Evolutionary conservation across 92 coral and sea anemone species (phyloP).

Genomic region (Zoanthus sansibaricus): DNA sequence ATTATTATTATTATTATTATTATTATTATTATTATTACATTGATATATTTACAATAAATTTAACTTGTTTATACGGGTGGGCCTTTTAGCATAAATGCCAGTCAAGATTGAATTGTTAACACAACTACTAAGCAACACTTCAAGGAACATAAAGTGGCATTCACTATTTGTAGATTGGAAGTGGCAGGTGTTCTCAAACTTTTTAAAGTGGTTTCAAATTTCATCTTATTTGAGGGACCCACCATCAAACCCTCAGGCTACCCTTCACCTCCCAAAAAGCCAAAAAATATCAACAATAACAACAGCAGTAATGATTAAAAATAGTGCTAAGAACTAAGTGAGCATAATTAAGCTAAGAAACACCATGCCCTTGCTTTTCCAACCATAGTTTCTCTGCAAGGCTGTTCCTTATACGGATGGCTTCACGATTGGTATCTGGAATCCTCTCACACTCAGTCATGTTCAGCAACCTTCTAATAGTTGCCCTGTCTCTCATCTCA

Average conservation of each 20-base stretch:
- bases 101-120: conserved; percentile 38
- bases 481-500: conserved; percentile 64
- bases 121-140: conserved; percentile 48
- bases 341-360: conserved; percentile 31
- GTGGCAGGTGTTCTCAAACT: conserved; percentile 16
- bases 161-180: conserved; percentile 13
- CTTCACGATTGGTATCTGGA: conserved; percentile 55
- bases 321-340: conserved; percentile 14
- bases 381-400: conserved; percentile 70
- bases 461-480: conserved; percentile 57
- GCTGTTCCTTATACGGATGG: conserved; percentile 49
- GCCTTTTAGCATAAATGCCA: conserved; percentile 45
- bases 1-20: no score
- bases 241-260: conserved; percentile 45
- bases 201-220: conserved; percentile 31
- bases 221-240: conserved; percentile 46
- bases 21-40: no score
- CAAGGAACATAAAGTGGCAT: conserved; percentile 24
- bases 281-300: conserved; percentile 11
- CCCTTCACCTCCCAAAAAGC: conserved; percentile 17
- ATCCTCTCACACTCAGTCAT: conserved; percentile 63
- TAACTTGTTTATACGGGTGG: conserved; percentile 7
- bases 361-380: conserved; percentile 67
- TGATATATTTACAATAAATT: conserved; percentile 7
- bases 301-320: conserved; percentile 12